Base-by-base conservation (phyloP, 2,888 invertebrate species). In the Papilio demoleus region DNA sequence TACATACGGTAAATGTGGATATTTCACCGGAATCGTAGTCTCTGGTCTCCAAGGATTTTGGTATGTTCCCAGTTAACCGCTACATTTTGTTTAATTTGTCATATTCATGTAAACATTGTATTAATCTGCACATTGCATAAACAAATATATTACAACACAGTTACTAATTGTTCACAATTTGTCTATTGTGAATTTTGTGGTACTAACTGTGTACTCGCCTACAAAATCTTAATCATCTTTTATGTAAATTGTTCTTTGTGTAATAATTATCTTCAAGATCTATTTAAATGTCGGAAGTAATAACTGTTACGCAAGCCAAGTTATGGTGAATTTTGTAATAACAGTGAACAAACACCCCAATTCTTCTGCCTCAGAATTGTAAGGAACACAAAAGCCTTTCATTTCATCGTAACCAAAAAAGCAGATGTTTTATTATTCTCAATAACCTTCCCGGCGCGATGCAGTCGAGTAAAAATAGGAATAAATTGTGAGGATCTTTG, bases 401-500 rank as follows among this genome's bases (percentile, higher is more conserved):
- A 85, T 87, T 85, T 82, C 74, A 81, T 77, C 77, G 79, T 76
- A 81, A 81, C 79, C 81, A 81, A 86, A 76, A 83, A 82, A 84
- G 79, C 81, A 78, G 83, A 82, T 81, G 83, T 83, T 88, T 87
- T 86, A 86, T 88, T 86, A 84, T 88, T 87, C 83, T 81, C 83
- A 82, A 86, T 88, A 87, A 86, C 85, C 82, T 82, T 81, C 81
- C 84, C 82, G 75, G 74, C 80, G 73, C 73, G 79, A 82, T 85
- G 85, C 83, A 89, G 85, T 90, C 81, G 84, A 84, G 81, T 88
- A 88, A 90, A 90, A 91, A 87, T 87, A 83, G 83, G 81, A 90
- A 92, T 90, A 92, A 91, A 92, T 92, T 91, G 88, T 87, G 88
- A 88, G 90, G 84, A 90, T 92, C 91, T 91, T 88, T 86, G 86